These are phyloP conservation scores for Bombus polaris DNA, from an alignment of 1,140 invertebrate genomes.

Conservation along the genomic window DNA sequence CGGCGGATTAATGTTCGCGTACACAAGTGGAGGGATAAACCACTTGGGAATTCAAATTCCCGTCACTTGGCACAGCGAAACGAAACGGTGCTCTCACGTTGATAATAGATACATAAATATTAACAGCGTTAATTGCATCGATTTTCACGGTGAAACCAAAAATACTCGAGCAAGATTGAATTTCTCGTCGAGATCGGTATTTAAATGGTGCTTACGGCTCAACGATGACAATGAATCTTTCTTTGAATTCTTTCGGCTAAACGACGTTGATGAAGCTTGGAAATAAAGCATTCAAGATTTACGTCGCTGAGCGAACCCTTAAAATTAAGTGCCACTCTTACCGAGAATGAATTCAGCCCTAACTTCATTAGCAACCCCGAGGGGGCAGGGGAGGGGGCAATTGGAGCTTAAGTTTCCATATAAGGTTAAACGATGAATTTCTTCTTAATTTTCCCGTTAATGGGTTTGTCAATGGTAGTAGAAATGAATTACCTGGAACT, in stretches of 20 bases:
- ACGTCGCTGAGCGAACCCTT: not conserved
- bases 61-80: not conserved
- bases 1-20: not conserved
- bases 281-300: conserved; percentile 6
- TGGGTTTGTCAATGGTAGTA: not conserved
- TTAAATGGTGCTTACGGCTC: not conserved
- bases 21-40: not conserved
- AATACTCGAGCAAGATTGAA: not conserved
- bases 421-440: conserved; percentile 10
- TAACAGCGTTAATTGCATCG: conserved; percentile 12
- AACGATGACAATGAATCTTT: not conserved
- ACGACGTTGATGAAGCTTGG: not conserved
- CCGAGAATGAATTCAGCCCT: conserved; percentile 12
- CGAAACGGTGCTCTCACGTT: not conserved
- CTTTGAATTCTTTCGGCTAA: not conserved
- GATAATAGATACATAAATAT: conserved; percentile 30
- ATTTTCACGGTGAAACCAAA: not conserved
- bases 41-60: conserved; percentile 29
- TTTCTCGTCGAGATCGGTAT: not conserved
- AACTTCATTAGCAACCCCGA: not conserved
- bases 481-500: not conserved
- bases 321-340: conserved; percentile 6
- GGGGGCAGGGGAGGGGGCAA: not conserved
- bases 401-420: conserved; percentile 25
- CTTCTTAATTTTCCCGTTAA: not conserved